Conservation (phyloP, 2,113 vertebrate genomes). For the Siphamia tubifer region DNA sequence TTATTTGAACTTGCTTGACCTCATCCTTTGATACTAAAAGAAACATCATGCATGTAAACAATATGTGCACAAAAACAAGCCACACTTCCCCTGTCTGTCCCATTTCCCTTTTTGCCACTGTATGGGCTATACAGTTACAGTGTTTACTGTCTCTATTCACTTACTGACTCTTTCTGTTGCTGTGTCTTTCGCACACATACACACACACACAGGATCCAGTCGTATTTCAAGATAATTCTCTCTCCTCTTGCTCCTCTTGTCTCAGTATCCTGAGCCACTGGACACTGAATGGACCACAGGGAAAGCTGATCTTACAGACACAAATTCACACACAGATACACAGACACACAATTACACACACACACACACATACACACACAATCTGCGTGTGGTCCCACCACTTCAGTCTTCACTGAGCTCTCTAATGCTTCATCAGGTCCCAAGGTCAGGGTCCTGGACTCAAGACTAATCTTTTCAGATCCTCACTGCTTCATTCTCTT, state of each 20-base stretch:
- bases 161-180: constrained; percentile 31
- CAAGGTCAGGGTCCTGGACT: constrained; percentile 49
- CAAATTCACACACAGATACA: constrained; percentile 31
- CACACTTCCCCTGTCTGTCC: constrained; percentile 37
- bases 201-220: constrained; percentile 40
- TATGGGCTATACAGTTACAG: constrained; percentile 59
- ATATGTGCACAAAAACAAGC: constrained; percentile 7
- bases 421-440: constrained; percentile 63
- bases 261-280: constrained; percentile 67
- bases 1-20: too few relatives aligned
- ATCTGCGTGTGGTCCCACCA: constrained; percentile 63
- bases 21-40: too few relatives aligned
- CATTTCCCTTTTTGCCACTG: background rate
- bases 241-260: constrained; percentile 64
- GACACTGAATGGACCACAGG: constrained; percentile 65
- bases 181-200: constrained; percentile 12
- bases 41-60: too few relatives aligned
- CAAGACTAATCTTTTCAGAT: constrained; percentile 67
- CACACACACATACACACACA: constrained; percentile 28
- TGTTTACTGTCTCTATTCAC: constrained; percentile 57
- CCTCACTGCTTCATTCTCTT: constrained; percentile 36
- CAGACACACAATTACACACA: constrained; percentile 17
- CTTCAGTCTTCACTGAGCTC: constrained; percentile 45
- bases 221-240: constrained; percentile 73
- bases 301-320: constrained; percentile 72